Evolutionary conservation across 23 tunicate species (phyloP).

Genomic region (Ciona savignyi): DNA sequence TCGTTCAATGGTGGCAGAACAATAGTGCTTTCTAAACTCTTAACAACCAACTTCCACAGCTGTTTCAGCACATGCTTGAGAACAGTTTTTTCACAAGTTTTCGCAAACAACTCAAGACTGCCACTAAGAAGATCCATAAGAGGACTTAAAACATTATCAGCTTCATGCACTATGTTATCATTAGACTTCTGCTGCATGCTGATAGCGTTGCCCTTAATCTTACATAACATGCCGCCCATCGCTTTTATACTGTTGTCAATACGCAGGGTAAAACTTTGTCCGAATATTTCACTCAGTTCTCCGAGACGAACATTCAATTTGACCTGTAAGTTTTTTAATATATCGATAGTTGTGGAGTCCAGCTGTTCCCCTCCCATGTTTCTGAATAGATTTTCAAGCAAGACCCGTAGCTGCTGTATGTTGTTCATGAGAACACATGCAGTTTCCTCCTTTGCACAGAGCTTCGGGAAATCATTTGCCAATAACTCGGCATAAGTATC

Average conservation of each 20-base stretch:
- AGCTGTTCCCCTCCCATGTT: conserved; percentile 87
- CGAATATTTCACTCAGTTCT: conserved; percentile 52
- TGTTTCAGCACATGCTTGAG: conserved; percentile 76
- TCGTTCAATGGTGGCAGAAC: conserved; percentile 76
- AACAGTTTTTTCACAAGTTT: conserved; percentile 73
- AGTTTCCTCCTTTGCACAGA: conserved; percentile 37
- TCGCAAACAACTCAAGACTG: conserved; percentile 42
- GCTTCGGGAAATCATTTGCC: conserved; percentile 37
- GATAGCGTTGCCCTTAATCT: too few species aligned
- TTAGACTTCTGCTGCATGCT: conserved; percentile 3
- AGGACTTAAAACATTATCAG: conserved; percentile 50
- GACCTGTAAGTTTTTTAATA: conserved; percentile 55
- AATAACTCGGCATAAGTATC: conserved; percentile 44
- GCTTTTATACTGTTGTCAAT: conserved; percentile 45
- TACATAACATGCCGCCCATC: conserved; percentile 33
- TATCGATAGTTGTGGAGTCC: conserved; percentile 34
- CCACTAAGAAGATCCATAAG: conserved; percentile 50
- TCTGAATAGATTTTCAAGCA: conserved; percentile 76
- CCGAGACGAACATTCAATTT: conserved; percentile 46
- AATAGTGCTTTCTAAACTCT: conserved; percentile 62
- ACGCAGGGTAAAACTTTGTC: conserved; percentile 35
- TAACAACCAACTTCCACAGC: conserved; percentile 72
- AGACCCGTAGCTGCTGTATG: conserved; percentile 75
- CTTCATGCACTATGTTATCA: conserved; percentile 24
- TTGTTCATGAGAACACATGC: conserved; percentile 97